phyloP scores from a whole-genome alignment of 2,797 vertebrate species.

The Enteromius trimaculatus region DNA sequence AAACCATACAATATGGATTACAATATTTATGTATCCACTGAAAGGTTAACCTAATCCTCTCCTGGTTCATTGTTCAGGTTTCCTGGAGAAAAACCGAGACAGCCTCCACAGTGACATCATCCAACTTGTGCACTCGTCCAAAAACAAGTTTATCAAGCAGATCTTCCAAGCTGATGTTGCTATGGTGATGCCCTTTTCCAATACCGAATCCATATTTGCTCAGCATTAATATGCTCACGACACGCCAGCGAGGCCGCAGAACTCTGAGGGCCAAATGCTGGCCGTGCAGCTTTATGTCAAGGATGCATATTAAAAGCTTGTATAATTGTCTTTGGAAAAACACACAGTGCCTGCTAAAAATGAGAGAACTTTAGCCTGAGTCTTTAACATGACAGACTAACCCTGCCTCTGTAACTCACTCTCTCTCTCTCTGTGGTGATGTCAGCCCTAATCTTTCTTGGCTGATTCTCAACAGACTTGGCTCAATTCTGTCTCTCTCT shows the following conservation, averaged over 20 bases:
- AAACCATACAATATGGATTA: not conserved
- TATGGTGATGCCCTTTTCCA: conserved; percentile 84
- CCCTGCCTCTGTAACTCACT: conserved; percentile 19
- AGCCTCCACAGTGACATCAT: conserved; percentile 97
- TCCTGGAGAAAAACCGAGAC: conserved; percentile 97
- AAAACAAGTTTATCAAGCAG: conserved; percentile 98
- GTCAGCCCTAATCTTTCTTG: conserved; percentile 42
- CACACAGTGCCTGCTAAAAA: not conserved
- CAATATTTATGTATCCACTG: not conserved
- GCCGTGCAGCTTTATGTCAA: conserved; percentile 26
- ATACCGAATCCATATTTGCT: conserved; percentile 50
- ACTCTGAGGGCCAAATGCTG: conserved; percentile 23
- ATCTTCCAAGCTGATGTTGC: conserved; percentile 97
- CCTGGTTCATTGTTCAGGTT: conserved; percentile 76
- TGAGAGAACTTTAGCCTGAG: not conserved
- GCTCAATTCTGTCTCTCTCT: conserved; percentile 42
- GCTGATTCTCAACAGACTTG: conserved; percentile 46
- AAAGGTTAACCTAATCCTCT: not conserved
- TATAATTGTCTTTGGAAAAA: conserved; percentile 11
- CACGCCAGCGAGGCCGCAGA: not conserved
- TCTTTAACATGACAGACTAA: conserved; percentile 29
- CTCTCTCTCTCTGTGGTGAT: conserved; percentile 35
- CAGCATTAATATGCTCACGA: conserved; percentile 46
- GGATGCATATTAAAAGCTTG: conserved; percentile 29
- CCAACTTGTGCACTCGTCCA: conserved; percentile 95